Percentiles rank a stretch among this genome's conserved stretches.
Evolutionary conservation across 2,888 invertebrate species (phyloP).

Genomic region (Mellilla xanthometata): DNA sequence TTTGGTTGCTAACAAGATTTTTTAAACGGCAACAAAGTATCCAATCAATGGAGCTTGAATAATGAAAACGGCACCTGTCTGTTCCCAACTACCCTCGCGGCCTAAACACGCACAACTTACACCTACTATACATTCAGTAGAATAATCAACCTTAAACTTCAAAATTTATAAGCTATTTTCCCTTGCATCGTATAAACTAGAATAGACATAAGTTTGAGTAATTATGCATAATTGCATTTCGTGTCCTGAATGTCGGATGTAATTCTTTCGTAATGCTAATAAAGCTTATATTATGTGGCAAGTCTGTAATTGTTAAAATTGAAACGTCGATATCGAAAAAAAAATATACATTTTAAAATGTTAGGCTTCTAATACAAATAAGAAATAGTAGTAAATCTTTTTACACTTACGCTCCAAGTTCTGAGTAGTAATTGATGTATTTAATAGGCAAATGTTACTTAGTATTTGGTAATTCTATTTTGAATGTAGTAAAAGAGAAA

Average conservation of each 20-base stretch:
- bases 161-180: constrained; percentile 45
- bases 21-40: constrained; percentile 82
- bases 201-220: constrained; percentile 67
- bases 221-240: constrained; percentile 70
- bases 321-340: too few species aligned
- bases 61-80: constrained; percentile 80
- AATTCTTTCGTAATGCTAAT: constrained; percentile 38
- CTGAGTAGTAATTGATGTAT: too few species aligned
- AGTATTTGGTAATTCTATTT: too few species aligned
- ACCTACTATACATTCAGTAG: constrained; percentile 37
- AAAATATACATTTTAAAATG: too few species aligned
- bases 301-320: constrained; percentile 1
- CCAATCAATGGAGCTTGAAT: constrained; percentile 82
- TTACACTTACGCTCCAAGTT: too few species aligned
- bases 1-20: constrained; percentile 79
- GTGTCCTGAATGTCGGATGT: constrained; percentile 49
- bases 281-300: not conserved
- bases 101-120: constrained; percentile 70
- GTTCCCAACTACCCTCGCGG: constrained; percentile 71
- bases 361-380: too few species aligned
- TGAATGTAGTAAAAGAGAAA: too few species aligned
- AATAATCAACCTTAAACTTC: constrained; percentile 48
- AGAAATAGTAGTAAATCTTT: too few species aligned
- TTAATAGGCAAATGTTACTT: too few species aligned
- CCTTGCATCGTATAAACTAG: constrained; percentile 34